phyloP scores from a whole-genome alignment of 2,888 invertebrate genomes.

The Maniola hyperantus region DNA sequence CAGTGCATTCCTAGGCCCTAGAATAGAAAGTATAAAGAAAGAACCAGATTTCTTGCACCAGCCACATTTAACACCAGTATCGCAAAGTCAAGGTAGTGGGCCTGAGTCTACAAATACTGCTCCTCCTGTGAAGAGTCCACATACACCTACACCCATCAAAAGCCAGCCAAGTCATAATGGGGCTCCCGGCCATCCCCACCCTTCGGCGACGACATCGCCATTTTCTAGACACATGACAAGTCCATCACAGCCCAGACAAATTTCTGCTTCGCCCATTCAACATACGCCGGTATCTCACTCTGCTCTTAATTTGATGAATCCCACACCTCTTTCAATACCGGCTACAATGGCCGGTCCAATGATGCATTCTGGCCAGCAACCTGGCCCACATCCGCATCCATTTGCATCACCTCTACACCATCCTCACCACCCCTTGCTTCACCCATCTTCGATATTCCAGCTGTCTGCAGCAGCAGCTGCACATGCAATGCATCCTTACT shows the following conservation, averaged over 20 bases:
- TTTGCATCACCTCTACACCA: conserved; percentile 88
- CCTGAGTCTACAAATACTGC: conserved; percentile 75
- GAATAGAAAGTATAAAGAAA: conserved; percentile 88
- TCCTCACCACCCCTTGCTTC: conserved; percentile 88
- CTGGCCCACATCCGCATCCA: conserved; percentile 86
- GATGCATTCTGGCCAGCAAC: conserved; percentile 89
- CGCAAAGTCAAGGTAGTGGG: conserved; percentile 71
- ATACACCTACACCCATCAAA: conserved; percentile 79
- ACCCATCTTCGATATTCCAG: conserved; percentile 82
- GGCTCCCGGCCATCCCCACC: conserved; percentile 66
- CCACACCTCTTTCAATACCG: conserved; percentile 83
- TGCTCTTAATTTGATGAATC: conserved; percentile 84
- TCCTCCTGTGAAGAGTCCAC: conserved; percentile 82
- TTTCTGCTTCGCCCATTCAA: conserved; percentile 77
- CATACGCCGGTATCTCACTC: conserved; percentile 82
- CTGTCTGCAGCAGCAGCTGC: conserved; percentile 85
- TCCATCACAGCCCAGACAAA: conserved; percentile 75
- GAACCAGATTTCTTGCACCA: conserved; percentile 85
- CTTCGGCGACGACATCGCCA: conserved; percentile 76
- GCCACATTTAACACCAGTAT: conserved; percentile 77
- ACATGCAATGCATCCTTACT: conserved; percentile 87
- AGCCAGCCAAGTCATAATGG: conserved; percentile 73
- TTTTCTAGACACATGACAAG: conserved; percentile 77
- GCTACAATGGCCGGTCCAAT: conserved; percentile 86
- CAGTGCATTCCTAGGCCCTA: conserved; percentile 84